Conservation (phyloP, 2,888 invertebrate genomes). For the Acanthosepion pharaonis region DNA sequence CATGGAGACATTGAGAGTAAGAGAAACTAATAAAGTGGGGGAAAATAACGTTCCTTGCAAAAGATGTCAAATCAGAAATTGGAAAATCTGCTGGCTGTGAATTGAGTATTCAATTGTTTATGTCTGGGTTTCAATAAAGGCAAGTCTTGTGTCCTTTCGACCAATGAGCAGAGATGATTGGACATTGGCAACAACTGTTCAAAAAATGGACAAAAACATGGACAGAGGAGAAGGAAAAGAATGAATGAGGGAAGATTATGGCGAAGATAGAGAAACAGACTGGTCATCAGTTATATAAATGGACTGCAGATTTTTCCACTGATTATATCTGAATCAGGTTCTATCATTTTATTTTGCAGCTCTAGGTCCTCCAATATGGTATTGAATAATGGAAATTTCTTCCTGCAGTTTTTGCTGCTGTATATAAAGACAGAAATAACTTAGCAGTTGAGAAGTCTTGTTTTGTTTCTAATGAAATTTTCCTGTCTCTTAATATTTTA, state of each 20-base stretch:
- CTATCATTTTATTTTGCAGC: background rate
- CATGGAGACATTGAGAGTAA: background rate
- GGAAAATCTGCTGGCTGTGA: background rate
- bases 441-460: too few relatives aligned
- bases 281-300: background rate
- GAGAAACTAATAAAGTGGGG: background rate
- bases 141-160: background rate
- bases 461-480: too few relatives aligned
- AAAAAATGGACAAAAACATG: background rate
- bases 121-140: background rate
- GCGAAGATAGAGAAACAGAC: background rate
- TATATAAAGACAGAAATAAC: too few relatives aligned
- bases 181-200: background rate
- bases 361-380: too few relatives aligned
- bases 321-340: background rate
- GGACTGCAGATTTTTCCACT: background rate
- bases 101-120: slow-evolving; percentile 17
- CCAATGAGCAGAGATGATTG: slow-evolving; percentile 2
- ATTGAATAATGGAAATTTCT: too few relatives aligned
- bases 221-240: background rate
- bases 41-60: background rate
- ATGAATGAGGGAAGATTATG: background rate
- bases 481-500: too few relatives aligned
- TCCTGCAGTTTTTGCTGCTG: too few relatives aligned
- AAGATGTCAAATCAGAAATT: background rate